These are phyloP conservation scores for Dufourea novaeangliae DNA, from an alignment of 1,140 invertebrate species.

Conservation along the genomic window DNA sequence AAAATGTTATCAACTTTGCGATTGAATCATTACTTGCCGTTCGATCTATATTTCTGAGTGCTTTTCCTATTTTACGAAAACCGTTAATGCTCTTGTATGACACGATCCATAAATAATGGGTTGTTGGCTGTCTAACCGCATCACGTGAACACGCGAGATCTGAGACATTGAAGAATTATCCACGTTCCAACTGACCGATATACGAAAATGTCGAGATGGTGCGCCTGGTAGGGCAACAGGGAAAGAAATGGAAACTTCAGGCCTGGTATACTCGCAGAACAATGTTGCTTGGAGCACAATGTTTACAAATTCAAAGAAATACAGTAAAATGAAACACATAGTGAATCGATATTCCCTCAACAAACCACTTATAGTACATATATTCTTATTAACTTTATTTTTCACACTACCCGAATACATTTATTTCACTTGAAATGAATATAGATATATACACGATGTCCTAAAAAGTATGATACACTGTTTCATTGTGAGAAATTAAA, in stretches of 20 bases:
- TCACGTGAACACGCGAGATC: background rate
- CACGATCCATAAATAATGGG: background rate
- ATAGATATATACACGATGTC: too few species aligned
- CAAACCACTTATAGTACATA: too few species aligned
- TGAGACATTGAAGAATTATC: background rate
- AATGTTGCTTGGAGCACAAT: background rate
- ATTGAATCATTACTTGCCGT: background rate
- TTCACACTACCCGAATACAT: too few species aligned
- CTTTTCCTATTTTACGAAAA: background rate
- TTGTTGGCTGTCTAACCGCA: background rate
- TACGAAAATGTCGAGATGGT: background rate
- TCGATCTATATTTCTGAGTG: background rate
- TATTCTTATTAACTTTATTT: too few species aligned
- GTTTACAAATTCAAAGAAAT: background rate
- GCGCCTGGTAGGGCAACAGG: background rate
- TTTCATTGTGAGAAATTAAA: too few species aligned
- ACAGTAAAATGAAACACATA: too few species aligned
- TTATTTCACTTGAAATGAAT: too few species aligned
- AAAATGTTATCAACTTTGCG: too few species aligned
- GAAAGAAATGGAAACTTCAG: background rate
- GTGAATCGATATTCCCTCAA: too few species aligned
- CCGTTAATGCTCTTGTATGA: background rate
- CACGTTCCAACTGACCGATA: background rate
- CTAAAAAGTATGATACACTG: too few species aligned
- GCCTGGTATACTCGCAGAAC: background rate